phyloP scores from a whole-genome alignment of 2,888 invertebrate genomes.

The Buathra laborator region DNA sequence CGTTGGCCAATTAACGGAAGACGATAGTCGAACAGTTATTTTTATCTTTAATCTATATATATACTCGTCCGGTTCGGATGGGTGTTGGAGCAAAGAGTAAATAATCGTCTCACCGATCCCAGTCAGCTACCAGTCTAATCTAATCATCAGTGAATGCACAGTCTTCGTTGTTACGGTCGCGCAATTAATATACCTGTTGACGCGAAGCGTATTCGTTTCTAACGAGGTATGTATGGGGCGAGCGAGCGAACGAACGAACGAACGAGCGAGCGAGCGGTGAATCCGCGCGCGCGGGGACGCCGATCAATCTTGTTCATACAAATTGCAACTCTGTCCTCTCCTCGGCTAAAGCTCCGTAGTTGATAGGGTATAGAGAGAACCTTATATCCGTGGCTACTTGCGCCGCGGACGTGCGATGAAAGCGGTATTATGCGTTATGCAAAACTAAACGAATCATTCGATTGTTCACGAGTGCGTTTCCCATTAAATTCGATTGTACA shows the following conservation, averaged over 20 bases:
- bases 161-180: constrained; percentile 34
- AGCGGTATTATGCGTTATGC: constrained; percentile 41
- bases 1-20: constrained; percentile 14
- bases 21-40: constrained; percentile 20
- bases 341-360: neutral
- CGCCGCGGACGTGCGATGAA: neutral
- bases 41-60: constrained; percentile 33
- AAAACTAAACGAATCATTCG: constrained; percentile 32
- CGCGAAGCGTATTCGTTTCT: constrained; percentile 49
- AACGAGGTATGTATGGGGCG: constrained; percentile 45
- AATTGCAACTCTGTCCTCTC: constrained; percentile 60
- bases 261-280: neutral
- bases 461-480: constrained; percentile 16
- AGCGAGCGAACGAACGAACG: constrained; percentile 13
- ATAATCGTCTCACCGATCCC: constrained; percentile 43
- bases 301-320: constrained; percentile 65
- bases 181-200: constrained; percentile 66
- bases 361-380: neutral
- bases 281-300: neutral
- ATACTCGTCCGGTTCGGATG: constrained; percentile 28
- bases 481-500: constrained; percentile 12
- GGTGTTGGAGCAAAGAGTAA: neutral
- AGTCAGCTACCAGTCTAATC: constrained; percentile 25
- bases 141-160: constrained; percentile 51
- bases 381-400: constrained; percentile 10